Evolutionary conservation across 2,113 vertebrate species (phyloP), one percentile per base, ranked within the genome.

Genomic region (Mellivora capensis): DNA sequence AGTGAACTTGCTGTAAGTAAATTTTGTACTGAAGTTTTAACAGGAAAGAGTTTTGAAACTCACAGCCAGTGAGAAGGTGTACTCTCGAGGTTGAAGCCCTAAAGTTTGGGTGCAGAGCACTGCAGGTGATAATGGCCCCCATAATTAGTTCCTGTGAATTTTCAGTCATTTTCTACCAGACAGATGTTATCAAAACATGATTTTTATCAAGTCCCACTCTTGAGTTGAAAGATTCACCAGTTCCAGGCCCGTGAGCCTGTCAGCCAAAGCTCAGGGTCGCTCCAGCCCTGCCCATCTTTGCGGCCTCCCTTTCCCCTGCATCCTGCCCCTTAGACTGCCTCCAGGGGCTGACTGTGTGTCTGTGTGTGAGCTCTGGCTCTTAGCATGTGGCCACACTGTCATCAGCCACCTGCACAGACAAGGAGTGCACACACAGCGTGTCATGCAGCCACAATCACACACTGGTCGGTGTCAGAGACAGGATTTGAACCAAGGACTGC

Each of bases 351-450:
- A 1, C 15, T 29, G 7, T 34, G 27, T 57, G 54, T 90, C 47
- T 12, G 13, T 13, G 49, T 7, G 6, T 52, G 59, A 74, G 49
- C 29, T 21, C 54, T 31, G 39, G 15, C 3, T 6, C 25, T 76
- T 23, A 14, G 4, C 10, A 6, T 4, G 0, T 9, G 13, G 23
- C 8, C 6, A 69, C 21, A 34, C 72, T 4, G 0, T n/a, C 59
- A 0, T 47, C 67, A 88, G 93, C 61, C 52, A 52, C 64, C 25
- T 27, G 4, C 6, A 37, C 29, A 62, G 77, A 14, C 13, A 14
- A 18, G 54, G 39, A 62, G 10, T 9, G 9, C 25, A 49, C 12
- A 1, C 61, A 64, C n/a, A 39, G 4, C 39, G 3, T 74, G 31
- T 76, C 85, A 25, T 37, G 54, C 77, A 59, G 27, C 74, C 25